These are phyloP conservation scores for Coelogynopora nodosa DNA, from an alignment of 2,888 invertebrate species.

Conservation along the genomic window DNA sequence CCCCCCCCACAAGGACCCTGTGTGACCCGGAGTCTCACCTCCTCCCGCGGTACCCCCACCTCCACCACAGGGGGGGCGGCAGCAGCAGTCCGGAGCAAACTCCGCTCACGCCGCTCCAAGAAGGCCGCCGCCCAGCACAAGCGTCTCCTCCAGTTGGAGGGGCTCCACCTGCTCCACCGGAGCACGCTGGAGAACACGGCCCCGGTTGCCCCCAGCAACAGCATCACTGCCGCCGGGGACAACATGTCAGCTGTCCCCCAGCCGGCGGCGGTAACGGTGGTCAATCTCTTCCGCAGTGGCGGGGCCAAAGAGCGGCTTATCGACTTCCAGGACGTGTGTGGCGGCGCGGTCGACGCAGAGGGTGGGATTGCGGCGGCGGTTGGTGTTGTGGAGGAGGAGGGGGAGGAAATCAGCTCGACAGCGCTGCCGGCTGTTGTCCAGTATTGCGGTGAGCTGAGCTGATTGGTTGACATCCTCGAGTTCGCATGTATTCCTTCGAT, in stretches of 20 bases:
- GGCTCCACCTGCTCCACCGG: not conserved
- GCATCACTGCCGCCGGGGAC: not conserved
- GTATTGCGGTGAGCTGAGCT: too few relatives aligned
- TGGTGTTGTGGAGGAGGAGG: too few relatives aligned
- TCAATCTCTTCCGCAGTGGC: not conserved
- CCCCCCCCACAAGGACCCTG: not conserved
- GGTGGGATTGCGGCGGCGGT: too few relatives aligned
- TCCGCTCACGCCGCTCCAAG: not conserved
- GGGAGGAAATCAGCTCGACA: too few relatives aligned
- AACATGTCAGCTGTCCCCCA: not conserved
- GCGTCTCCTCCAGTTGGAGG: not conserved
- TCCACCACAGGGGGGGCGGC: not conserved
- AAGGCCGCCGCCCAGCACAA: not conserved
- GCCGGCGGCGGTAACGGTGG: not conserved
- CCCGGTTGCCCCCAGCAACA: not conserved
- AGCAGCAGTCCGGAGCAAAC: not conserved
- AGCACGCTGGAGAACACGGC: not conserved
- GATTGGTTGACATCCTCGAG: too few relatives aligned
- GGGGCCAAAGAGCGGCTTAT: not conserved
- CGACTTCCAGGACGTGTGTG: slow-evolving; percentile 21
- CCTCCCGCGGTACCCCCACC: not conserved
- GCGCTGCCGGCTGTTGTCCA: too few relatives aligned
- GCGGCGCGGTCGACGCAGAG: too few relatives aligned
- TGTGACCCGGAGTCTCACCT: not conserved
- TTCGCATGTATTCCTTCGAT: too few relatives aligned